phyloP scores from a whole-genome alignment of 37 sponge, comb jelly and placozoan species.

The Aplysina aerophoba region DNA sequence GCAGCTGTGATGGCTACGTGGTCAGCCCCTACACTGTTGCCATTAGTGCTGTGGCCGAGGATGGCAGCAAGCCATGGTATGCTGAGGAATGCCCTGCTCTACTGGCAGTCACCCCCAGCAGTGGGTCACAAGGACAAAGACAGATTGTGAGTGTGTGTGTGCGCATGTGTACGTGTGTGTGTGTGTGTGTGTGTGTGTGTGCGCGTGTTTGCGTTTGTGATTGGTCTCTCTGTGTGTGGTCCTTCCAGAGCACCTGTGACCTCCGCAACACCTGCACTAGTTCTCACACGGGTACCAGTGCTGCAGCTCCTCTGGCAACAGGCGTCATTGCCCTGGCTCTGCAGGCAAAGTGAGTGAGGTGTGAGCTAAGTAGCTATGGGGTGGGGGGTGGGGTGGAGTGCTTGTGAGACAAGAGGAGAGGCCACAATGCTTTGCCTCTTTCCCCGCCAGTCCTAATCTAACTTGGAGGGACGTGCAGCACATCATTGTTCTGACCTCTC shows the following conservation, averaged over 20 bases:
- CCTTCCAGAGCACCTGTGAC: constrained; percentile 50
- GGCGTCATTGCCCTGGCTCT: constrained; percentile 85
- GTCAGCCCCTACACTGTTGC: constrained; percentile 91
- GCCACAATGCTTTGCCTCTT: no score
- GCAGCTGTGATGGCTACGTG: constrained; percentile 98
- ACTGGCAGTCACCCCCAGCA: constrained; percentile 92
- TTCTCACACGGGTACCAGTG: constrained; percentile 81
- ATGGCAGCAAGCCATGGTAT: constrained; percentile 92
- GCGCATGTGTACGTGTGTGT: constrained; percentile 6
- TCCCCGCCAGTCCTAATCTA: constrained; percentile 70
- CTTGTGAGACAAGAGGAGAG: no score
- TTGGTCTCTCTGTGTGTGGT: background rate
- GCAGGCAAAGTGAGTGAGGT: constrained; percentile 88
- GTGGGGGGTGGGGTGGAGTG: no score
- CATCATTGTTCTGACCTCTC: constrained; percentile 77
- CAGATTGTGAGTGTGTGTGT: constrained; percentile 37
- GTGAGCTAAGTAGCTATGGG: no score
- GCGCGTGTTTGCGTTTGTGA: background rate
- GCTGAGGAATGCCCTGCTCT: constrained; percentile 90
- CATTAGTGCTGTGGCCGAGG: constrained; percentile 83
- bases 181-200: constrained; percentile 4
- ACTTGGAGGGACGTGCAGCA: constrained; percentile 98
- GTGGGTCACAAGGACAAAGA: constrained; percentile 71
- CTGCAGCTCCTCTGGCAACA: constrained; percentile 81
- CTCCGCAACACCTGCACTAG: constrained; percentile 63